Percentiles rank a stretch among this genome's conserved stretches.
Evolutionary conservation across 2,888 invertebrate species (phyloP).

Genomic region (Spatulosminthurus flaviceps): DNA sequence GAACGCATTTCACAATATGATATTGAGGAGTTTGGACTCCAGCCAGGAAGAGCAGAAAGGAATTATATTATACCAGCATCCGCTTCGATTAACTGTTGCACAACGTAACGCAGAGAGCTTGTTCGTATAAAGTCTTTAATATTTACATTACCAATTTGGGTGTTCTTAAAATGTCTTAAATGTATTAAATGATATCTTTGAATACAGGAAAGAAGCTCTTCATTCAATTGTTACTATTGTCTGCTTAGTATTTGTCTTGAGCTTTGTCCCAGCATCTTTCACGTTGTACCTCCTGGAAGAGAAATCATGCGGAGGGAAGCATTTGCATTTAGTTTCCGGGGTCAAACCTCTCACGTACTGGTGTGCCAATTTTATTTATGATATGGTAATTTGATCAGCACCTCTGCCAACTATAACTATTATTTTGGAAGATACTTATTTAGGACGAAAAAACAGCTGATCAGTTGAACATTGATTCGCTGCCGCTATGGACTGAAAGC

Average conservation of each 20-base stretch:
- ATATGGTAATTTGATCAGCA: slow-evolving; percentile 73
- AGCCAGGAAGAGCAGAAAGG: slow-evolving; percentile 68
- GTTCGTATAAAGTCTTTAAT: slow-evolving; percentile 71
- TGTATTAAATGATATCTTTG: neutral
- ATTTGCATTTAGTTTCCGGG: slow-evolving; percentile 81
- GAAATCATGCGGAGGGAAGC: slow-evolving; percentile 77
- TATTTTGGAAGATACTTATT: too few relatives aligned
- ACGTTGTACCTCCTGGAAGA: slow-evolving; percentile 82
- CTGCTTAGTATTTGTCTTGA: slow-evolving; percentile 71
- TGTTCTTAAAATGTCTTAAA: too few relatives aligned
- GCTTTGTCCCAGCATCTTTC: slow-evolving; percentile 80
- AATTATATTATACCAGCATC: slow-evolving; percentile 80
- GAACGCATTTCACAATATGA: slow-evolving; percentile 75
- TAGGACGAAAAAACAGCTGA: too few relatives aligned
- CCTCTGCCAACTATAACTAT: too few relatives aligned
- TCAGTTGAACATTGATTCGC: too few relatives aligned
- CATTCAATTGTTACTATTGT: slow-evolving; percentile 64
- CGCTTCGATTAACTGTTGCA: slow-evolving; percentile 79
- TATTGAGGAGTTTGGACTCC: slow-evolving; percentile 69
- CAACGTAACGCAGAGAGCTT: slow-evolving; percentile 78
- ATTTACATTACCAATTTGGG: too few relatives aligned
- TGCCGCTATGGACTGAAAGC: too few relatives aligned
- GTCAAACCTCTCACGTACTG: slow-evolving; percentile 81
- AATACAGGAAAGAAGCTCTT: neutral
- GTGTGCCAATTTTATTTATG: slow-evolving; percentile 79